Evolutionary conservation across 1,140 invertebrate species (phyloP), one percentile per base, ranked within the genome.

Genomic region (Neelides sp.): DNA sequence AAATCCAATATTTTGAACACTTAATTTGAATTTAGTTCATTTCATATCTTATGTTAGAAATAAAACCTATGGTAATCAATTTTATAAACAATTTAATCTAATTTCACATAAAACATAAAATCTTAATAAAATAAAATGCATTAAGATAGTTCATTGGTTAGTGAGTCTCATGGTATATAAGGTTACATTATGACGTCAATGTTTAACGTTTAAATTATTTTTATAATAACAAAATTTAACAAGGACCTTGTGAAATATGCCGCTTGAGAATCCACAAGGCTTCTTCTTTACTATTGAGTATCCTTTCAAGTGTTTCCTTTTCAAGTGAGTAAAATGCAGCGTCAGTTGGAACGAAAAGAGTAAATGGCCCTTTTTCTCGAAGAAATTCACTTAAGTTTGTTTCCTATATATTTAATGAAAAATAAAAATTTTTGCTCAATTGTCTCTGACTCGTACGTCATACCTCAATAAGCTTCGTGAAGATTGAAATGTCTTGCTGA

Each of bases 161-260:
- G 4, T 41, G 28, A 42, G 23, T 41, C 5, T 52, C 39, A 40
- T n/a, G 52, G 26, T 15, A 19, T 35, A 15, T 22, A n/a, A n/a
- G n/a, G n/a, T n/a, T n/a, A n/a, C n/a, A n/a, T n/a, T n/a, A n/a
- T n/a, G n/a, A n/a, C n/a, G n/a, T n/a, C n/a, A n/a, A n/a, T n/a
- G n/a, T n/a, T n/a, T n/a, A n/a, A n/a, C n/a, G n/a, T n/a, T n/a
- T n/a, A n/a, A n/a, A 17, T 8, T 5, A 52, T 20, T 51, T 23
- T 55, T 20, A 17, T 17, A 24, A 17, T 45, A 37, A 43, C 12
- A 12, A 20, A 15, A 12, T 19, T 24, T 43, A 7, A 3, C 27
- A 24, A 19, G 13, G 64, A 70, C 68, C 71, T 62, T 66, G 67
- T 19, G 75, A 55, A 22, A 76, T 65, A 58, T 76, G 74, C 20